Evolutionary conservation across 2,113 vertebrate species (phyloP).

Genomic region (Plectropomus leopardus): DNA sequence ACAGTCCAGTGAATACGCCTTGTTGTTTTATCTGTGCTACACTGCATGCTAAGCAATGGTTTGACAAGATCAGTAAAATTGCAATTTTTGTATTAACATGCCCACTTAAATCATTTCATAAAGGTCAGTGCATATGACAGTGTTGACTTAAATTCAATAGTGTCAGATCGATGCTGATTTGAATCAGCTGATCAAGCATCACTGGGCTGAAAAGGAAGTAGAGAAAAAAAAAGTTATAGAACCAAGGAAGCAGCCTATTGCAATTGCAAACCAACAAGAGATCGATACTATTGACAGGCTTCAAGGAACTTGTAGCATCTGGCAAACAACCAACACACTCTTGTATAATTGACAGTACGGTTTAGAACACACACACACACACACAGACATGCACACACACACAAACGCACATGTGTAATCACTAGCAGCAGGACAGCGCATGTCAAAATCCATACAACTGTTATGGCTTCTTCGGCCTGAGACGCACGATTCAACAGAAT

Average conservation of each 20-base stretch:
- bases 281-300: slow-evolving; percentile 50
- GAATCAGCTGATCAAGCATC: slow-evolving; percentile 55
- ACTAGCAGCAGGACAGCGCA: neutral
- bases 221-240: neutral
- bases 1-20: neutral
- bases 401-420: slow-evolving; percentile 1
- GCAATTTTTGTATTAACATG: neutral
- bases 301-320: slow-evolving; percentile 23
- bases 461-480: slow-evolving; percentile 7
- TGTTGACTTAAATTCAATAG: slow-evolving; percentile 41
- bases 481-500: slow-evolving; percentile 3
- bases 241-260: neutral
- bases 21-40: neutral
- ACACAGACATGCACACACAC: neutral
- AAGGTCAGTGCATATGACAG: slow-evolving; percentile 37
- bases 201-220: neutral
- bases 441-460: slow-evolving; percentile 21
- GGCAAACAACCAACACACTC: slow-evolving; percentile 19
- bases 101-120: slow-evolving; percentile 11
- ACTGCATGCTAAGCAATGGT: neutral
- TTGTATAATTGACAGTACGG: slow-evolving; percentile 5
- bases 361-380: neutral
- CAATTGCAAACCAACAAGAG: slow-evolving; percentile 13
- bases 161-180: slow-evolving; percentile 53
- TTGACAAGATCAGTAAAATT: neutral